A percentile compares a stretch with the other conserved stretches of the same genome.
These are phyloP conservation scores for Rafetus swinhoei DNA, from an alignment of 2,113 vertebrate species.

Conservation along the genomic window DNA sequence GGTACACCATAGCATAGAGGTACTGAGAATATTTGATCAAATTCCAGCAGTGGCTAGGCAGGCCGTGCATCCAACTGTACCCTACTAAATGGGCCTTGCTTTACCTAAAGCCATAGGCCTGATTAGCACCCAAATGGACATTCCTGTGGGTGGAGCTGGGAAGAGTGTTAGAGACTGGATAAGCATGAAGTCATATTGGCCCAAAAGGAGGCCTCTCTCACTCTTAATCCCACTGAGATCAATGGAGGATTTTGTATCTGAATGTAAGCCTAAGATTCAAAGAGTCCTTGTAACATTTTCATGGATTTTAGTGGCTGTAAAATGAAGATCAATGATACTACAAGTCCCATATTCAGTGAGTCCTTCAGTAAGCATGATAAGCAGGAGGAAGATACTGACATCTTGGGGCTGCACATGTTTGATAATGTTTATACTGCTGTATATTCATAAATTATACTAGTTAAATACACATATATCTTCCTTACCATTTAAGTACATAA, in stretches of 20 bases:
- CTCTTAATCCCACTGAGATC: background rate
- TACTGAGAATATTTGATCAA: background rate
- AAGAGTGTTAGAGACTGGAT: background rate
- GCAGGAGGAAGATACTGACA: background rate
- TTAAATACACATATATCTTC: background rate
- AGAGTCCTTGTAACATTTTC: background rate
- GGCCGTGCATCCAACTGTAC: background rate
- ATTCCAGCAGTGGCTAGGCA: background rate
- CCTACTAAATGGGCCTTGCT: background rate
- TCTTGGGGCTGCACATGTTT: background rate
- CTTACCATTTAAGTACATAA: background rate
- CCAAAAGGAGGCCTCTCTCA: background rate
- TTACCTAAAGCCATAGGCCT: background rate
- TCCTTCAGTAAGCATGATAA: background rate
- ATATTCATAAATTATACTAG: background rate
- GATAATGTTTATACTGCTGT: background rate
- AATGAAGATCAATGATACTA: background rate
- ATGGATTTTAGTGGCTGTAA: background rate
- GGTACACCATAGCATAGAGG: background rate
- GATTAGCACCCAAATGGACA: background rate
- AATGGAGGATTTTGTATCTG: background rate
- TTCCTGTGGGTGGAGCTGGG: background rate
- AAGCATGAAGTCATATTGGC: background rate
- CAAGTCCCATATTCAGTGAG: background rate
- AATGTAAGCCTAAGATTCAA: background rate